Evolutionary conservation across 2,113 vertebrate genomes (phyloP), one percentile per base, ranked within the genome.

Genomic region (Nothoprocta perdicaria): DNA sequence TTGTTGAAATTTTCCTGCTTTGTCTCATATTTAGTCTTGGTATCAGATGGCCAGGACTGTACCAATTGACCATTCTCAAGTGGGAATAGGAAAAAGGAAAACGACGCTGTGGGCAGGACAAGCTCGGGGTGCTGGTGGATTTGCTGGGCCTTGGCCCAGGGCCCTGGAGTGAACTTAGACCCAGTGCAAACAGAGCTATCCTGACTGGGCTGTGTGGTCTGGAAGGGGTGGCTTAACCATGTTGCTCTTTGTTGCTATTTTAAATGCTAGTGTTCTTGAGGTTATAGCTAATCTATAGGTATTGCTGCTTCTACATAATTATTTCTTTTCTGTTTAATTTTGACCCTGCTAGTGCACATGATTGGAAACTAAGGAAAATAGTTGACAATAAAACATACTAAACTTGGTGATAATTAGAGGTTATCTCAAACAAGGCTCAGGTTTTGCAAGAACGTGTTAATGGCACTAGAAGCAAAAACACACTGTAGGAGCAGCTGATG

Each of bases 311-410:
- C 23, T 16, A 40, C 11, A 7, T 69, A 55, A 33, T 21, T 69
- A 27, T 40, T 14, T 43, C 46, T 46, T 55, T 91, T 72, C 69
- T 58, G 58, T 91, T 80, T 58, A 60, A 52, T 79, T 94, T 86
- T 82, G 72, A 60, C 80, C 84, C 74, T 12, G 13, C 23, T 62
- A 46, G 22, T 73, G 26, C 62, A 50, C 33, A 31, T 22, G 58
- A 41, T 15, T 38, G 21, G 67, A 43, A 35, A 31, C 40, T 23
- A 75, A 85, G 29, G 73, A 74, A 90, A 88, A 38, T 50, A 50
- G 29, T 87, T 79, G 74, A 29, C 71, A 75, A 12, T 31, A 43
- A 46, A 80, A 73, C 62, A 46, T 1, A 0, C 58, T 48, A 14
- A 31, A 8, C 11, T n/a, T 22, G 33, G 43, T 67, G 33, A 53